phyloP scores from a whole-genome alignment of 2,113 vertebrate genomes.

The Speoplatyrhinus poulsoni region DNA sequence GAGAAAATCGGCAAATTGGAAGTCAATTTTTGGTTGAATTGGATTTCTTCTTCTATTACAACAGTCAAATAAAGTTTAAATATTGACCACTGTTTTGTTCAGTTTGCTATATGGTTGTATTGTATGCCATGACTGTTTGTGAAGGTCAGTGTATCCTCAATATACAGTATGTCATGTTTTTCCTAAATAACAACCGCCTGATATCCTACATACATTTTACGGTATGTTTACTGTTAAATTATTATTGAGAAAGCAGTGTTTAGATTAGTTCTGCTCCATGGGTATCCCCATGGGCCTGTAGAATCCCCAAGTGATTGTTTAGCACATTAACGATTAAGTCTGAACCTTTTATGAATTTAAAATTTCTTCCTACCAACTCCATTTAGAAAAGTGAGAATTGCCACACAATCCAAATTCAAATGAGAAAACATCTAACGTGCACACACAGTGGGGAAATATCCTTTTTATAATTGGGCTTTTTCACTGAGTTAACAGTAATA shows the following conservation, averaged over 20 bases:
- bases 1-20: not conserved
- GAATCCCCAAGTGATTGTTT: constrained; percentile 17
- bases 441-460: not conserved
- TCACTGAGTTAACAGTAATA: not conserved
- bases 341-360: constrained; percentile 21
- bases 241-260: not conserved
- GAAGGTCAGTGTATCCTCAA: constrained; percentile 33
- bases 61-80: too few species aligned
- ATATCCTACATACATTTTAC: constrained; percentile 30
- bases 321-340: constrained; percentile 52
- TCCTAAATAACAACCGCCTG: constrained; percentile 56
- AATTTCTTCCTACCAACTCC: constrained; percentile 13
- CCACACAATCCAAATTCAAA: not conserved
- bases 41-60: not conserved
- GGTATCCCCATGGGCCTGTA: constrained; percentile 34
- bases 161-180: constrained; percentile 45
- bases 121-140: constrained; percentile 22
- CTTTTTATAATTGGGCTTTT: constrained; percentile 5
- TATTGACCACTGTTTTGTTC: too few species aligned
- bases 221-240: constrained; percentile 1
- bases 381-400: constrained; percentile 19
- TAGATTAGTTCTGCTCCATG: constrained; percentile 58
- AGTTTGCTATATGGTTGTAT: not conserved
- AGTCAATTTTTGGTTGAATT: not conserved
- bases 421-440: not conserved